Conservation (phyloP, 2,797 vertebrate species). For the Pelochelys cantorii region DNA sequence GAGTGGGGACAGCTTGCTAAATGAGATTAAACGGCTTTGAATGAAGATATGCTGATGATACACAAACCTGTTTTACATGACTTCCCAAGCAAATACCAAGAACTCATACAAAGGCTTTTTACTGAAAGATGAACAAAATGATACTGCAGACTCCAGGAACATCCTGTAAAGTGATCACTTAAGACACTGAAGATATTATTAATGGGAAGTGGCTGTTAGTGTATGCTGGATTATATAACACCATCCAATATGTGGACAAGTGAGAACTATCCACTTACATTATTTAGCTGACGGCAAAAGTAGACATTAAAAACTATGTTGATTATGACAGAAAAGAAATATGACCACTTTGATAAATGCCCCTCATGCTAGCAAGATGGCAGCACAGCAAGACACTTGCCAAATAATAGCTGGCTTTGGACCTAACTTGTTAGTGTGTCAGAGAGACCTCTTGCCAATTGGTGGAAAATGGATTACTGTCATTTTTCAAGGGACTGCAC, state of each 20-base stretch:
- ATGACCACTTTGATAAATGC: slow-evolving; percentile 67
- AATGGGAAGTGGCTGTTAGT: neutral
- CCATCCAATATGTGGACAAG: neutral
- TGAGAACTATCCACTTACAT: neutral
- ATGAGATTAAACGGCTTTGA: accelerated
- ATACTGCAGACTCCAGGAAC: neutral
- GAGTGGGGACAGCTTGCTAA: accelerated
- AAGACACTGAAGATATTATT: neutral
- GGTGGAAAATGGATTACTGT: slow-evolving; percentile 83
- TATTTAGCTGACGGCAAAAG: slow-evolving; percentile 27
- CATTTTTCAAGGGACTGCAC: slow-evolving; percentile 78
- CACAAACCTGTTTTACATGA: accelerated
- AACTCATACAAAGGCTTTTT: neutral
- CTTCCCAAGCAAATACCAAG: neutral
- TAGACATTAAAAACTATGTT: slow-evolving; percentile 37
- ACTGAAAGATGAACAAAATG: accelerated
- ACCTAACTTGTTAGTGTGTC: slow-evolving; percentile 78
- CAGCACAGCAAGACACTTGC: slow-evolving; percentile 63
- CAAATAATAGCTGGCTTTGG: slow-evolving; percentile 80
- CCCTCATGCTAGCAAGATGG: slow-evolving; percentile 68
- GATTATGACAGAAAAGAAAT: slow-evolving; percentile 50
- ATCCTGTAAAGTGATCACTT: neutral
- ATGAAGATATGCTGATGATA: accelerated
- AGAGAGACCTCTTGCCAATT: slow-evolving; percentile 80
- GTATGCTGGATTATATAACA: neutral